phyloP scores from a whole-genome alignment of 2,797 vertebrate species.

The Sitta carolinensis region DNA sequence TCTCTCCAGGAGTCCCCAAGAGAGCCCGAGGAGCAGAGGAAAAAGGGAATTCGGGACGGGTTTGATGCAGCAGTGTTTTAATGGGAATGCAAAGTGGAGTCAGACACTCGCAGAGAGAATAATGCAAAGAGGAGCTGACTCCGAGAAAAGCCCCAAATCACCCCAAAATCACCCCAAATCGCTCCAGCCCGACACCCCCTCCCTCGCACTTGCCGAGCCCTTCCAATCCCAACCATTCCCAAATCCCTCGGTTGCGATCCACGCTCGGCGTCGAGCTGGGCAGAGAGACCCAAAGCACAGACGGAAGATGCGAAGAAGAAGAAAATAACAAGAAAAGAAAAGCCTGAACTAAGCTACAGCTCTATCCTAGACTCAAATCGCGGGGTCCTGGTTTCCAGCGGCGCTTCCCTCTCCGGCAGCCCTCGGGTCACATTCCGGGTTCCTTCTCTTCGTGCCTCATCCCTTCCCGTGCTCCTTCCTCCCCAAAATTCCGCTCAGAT shows the following conservation, averaged over 20 bases:
- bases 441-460: neutral
- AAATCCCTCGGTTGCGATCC: neutral
- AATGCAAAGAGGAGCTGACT: neutral
- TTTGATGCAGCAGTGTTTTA: slow-evolving; percentile 63
- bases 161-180: neutral
- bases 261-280: neutral
- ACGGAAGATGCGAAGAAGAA: neutral
- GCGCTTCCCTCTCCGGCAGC: neutral
- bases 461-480: neutral
- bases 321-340: slow-evolving; percentile 31
- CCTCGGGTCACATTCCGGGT: neutral
- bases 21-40: slow-evolving; percentile 26
- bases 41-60: slow-evolving; percentile 38
- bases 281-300: neutral
- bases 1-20: neutral
- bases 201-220: neutral
- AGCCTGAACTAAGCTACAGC: slow-evolving; percentile 32
- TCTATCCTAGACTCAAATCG: neutral
- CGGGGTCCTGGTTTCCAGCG: neutral
- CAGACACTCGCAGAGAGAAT: slow-evolving; percentile 33
- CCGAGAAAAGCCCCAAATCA: neutral
- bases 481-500: neutral
- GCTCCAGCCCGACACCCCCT: neutral
- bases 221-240: neutral
- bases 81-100: slow-evolving; percentile 46